Base-by-base conservation (phyloP, 1,140 invertebrate genomes). In the Callitettix versicolor region DNA sequence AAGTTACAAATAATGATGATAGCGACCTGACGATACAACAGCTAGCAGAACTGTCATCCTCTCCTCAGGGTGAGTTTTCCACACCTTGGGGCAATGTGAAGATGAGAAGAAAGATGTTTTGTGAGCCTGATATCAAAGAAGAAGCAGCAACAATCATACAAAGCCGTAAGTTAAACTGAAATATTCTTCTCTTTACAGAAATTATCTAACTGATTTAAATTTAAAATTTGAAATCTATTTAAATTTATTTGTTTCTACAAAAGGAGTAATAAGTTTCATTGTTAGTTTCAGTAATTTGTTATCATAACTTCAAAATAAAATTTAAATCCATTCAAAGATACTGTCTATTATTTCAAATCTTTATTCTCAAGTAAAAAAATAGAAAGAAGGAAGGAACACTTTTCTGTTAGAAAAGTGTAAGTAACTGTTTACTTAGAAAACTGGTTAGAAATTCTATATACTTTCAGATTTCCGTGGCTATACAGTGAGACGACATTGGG, bases 141-240 rank as follows among this genome's bases (percentile, higher is more conserved):
- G 70, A 77, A 60, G 80, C 81, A 21, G 80, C 80, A 5, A 73
- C 76, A 36, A 65, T 83, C 14, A 84, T 81, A 59, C 81, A 84
- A 67, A 81, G 79, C 62, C 76, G 81, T 84, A 71, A 75, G 79
- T 76, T 53, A n/a, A n/a, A n/a, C n/a, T n/a, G n/a, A n/a, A n/a
- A n/a, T n/a, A n/a, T 53, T n/a, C n/a, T n/a, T n/a, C n/a, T n/a
- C n/a, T n/a, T n/a, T n/a, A n/a, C n/a, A n/a, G n/a, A n/a, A n/a
- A n/a, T n/a, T n/a, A n/a, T n/a, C n/a, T n/a, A n/a, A n/a, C n/a
- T n/a, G n/a, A n/a, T n/a, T n/a, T n/a, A n/a, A n/a, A n/a, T n/a
- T n/a, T n/a, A n/a, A 36, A 9, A 36, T 36, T n/a, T 36, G 34
- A 36, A 7, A 9, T n/a, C 6, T 42, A 7, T 15, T 7, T 22